Evolutionary conservation across 2,797 vertebrate species (phyloP).

Genomic region (Apogon talboti): DNA sequence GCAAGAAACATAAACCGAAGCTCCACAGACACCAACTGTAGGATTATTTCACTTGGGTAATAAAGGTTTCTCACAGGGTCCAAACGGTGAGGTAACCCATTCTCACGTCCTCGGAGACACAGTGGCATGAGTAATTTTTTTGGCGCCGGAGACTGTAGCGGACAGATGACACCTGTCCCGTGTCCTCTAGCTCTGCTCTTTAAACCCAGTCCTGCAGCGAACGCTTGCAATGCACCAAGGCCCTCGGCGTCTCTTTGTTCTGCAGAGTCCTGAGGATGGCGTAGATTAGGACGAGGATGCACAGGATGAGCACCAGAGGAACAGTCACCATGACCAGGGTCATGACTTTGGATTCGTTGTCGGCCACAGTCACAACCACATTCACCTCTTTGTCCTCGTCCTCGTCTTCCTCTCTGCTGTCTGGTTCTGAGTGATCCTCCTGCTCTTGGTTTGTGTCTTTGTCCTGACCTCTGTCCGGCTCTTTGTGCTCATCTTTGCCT

Average conservation of each 20-base stretch:
- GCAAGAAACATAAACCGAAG: slow-evolving; percentile 20
- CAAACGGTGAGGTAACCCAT: slow-evolving; percentile 33
- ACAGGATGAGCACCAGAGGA: slow-evolving; percentile 91
- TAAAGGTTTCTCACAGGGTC: slow-evolving; percentile 42
- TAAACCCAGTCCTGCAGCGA: slow-evolving; percentile 98
- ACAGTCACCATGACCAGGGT: slow-evolving; percentile 91
- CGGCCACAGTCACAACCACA: slow-evolving; percentile 89
- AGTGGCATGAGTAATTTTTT: slow-evolving; percentile 1
- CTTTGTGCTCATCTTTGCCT: slow-evolving; percentile 51
- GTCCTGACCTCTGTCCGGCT: slow-evolving; percentile 33
- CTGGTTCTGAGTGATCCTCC: slow-evolving; percentile 25
- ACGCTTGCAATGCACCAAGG: slow-evolving; percentile 96
- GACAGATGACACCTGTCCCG: slow-evolving; percentile 14
- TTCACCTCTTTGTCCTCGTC: slow-evolving; percentile 83
- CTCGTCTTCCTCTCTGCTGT: slow-evolving; percentile 41
- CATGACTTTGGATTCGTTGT: slow-evolving; percentile 87
- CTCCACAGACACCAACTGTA: slow-evolving; percentile 47
- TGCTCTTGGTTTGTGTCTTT: slow-evolving; percentile 37
- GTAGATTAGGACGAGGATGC: slow-evolving; percentile 90
- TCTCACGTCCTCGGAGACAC: slow-evolving; percentile 21
- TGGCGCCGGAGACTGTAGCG: slow-evolving; percentile 8
- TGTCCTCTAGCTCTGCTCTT: slow-evolving; percentile 38
- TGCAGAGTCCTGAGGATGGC: slow-evolving; percentile 93
- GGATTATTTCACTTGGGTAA: slow-evolving; percentile 44
- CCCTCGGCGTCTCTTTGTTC: slow-evolving; percentile 91